Conservation (phyloP, 2,797 vertebrate genomes). For the Hyperoplus lanceolatus region DNA sequence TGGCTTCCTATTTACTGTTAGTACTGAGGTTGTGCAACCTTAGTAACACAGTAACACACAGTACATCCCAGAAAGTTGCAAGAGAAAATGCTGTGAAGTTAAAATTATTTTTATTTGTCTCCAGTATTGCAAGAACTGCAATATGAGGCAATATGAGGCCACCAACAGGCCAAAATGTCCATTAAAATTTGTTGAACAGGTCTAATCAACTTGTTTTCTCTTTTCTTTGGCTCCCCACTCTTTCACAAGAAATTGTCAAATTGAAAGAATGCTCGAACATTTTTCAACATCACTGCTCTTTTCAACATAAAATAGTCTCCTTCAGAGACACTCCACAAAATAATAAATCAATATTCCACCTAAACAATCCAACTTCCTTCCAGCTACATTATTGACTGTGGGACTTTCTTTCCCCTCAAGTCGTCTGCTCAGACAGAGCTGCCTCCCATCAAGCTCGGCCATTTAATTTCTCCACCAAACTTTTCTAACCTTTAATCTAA, state of each 20-base stretch:
- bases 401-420: slow-evolving; percentile 19
- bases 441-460: slow-evolving; percentile 10
- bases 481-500: slow-evolving; percentile 7
- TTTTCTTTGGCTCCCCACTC: not conserved
- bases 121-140: not conserved
- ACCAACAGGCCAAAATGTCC: not conserved
- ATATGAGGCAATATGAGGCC: not conserved
- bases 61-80: not conserved
- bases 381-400: slow-evolving; percentile 12
- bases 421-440: slow-evolving; percentile 23
- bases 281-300: slow-evolving; percentile 8
- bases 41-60: slow-evolving; percentile 1
- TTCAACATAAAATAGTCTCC: slow-evolving; percentile 3
- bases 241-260: not conserved
- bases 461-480: slow-evolving; percentile 5
- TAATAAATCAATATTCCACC: slow-evolving; percentile 27
- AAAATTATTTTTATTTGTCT: slow-evolving; percentile 32
- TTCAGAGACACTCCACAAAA: not conserved
- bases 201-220: slow-evolving; percentile 1
- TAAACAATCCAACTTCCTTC: slow-evolving; percentile 15
- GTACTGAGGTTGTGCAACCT: slow-evolving; percentile 2
- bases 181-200: not conserved
- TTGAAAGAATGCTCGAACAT: not conserved
- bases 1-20: slow-evolving; percentile 1
- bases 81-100: slow-evolving; percentile 10